A percentile compares a stretch with the other conserved stretches of the same genome.
Conservation (phyloP, 2,797 vertebrate species). For the Sebastes elongatus region DNA sequence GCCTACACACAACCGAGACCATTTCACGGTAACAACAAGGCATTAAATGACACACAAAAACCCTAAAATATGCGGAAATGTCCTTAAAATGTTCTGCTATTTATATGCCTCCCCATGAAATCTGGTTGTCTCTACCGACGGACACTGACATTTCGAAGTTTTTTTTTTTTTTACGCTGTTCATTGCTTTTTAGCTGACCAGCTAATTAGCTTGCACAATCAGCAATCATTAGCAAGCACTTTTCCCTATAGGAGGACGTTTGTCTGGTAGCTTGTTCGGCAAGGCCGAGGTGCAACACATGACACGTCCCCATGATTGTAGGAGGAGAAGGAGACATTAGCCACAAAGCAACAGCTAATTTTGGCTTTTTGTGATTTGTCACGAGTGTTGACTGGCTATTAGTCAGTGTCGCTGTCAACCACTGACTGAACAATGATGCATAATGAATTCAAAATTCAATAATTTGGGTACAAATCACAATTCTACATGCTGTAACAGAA, state of each 20-base stretch:
- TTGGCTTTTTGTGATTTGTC: background rate
- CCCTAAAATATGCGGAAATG: no score
- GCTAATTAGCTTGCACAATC: background rate
- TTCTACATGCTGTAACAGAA: background rate
- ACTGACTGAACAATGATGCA: background rate
- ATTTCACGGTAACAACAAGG: no score
- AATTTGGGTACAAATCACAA: background rate
- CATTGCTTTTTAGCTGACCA: background rate
- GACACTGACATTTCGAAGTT: background rate
- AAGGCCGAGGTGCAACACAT: background rate
- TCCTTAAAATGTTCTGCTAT: no score
- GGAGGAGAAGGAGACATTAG: background rate
- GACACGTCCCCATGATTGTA: background rate
- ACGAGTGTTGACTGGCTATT: background rate
- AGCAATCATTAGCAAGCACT: slow-evolving; percentile 1
- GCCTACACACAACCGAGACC: no score
- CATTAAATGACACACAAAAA: no score
- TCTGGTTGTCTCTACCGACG: background rate
- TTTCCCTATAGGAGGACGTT: background rate
- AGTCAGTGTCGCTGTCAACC: background rate
- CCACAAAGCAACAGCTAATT: background rate
- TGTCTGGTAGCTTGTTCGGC: background rate
- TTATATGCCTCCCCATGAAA: no score
- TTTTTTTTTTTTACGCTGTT: background rate
- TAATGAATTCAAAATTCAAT: background rate